Evolutionary conservation across 2,113 vertebrate species (phyloP).

Genomic region (Microcebus jonahi): DNA sequence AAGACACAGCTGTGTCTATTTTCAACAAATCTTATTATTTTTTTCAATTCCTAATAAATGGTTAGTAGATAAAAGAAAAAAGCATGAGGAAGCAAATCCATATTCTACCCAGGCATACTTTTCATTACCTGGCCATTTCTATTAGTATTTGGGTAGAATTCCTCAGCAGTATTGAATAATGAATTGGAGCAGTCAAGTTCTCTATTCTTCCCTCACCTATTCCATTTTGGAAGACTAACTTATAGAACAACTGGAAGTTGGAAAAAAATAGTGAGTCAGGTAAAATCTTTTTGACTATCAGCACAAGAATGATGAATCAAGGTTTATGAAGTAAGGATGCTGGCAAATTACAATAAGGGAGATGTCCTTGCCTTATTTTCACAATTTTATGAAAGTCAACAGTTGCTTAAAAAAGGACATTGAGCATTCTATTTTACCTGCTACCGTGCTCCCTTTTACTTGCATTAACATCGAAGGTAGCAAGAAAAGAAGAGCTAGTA

Average conservation of each 20-base stretch:
- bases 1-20: not conserved
- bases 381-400: conserved; percentile 20
- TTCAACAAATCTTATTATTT: not conserved
- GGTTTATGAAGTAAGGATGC: not conserved
- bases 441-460: not conserved
- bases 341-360: not conserved
- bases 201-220: not conserved
- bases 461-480: not conserved
- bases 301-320: not conserved
- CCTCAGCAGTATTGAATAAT: not conserved
- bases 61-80: not conserved
- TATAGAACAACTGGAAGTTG: not conserved
- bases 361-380: conserved; percentile 34
- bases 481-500: not conserved
- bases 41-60: not conserved
- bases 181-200: not conserved
- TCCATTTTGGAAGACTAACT: conserved; percentile 32
- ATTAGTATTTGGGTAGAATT: not conserved
- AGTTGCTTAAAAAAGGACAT: conserved; percentile 30
- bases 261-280: not conserved
- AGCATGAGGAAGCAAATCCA: not conserved
- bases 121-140: not conserved
- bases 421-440: not conserved
- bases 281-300: not conserved
- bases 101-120: not conserved